Percentiles rank a stretch among this genome's conserved stretches.
Conservation (phyloP, 35 echinoderm and acorn worm species). For the Strongylocentrotus purpuratus region DNA sequence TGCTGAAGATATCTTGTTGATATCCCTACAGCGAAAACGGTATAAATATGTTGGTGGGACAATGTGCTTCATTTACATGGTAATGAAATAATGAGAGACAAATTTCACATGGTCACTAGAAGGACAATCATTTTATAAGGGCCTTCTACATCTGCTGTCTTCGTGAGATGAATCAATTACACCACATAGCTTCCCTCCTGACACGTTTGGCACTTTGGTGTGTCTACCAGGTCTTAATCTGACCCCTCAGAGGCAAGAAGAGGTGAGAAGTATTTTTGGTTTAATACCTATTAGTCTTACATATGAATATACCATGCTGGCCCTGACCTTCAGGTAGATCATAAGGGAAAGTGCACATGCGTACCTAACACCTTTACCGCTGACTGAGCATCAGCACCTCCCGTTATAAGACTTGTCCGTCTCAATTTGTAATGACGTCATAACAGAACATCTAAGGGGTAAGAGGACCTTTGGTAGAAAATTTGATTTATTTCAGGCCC, state of each 20-base stretch:
- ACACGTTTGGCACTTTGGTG: neutral
- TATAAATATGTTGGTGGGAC: too few relatives aligned
- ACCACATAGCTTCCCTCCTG: neutral
- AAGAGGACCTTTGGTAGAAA: neutral
- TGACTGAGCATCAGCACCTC: neutral
- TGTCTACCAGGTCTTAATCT: neutral
- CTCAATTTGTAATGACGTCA: neutral
- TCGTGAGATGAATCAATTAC: neutral
- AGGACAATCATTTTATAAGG: too few relatives aligned
- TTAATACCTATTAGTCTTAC: neutral
- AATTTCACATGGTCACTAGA: too few relatives aligned
- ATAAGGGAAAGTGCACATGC: constrained; percentile 1
- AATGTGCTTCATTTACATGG: too few relatives aligned
- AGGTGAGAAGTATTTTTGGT: neutral
- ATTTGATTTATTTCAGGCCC: neutral
- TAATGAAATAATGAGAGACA: too few relatives aligned
- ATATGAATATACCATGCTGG: neutral
- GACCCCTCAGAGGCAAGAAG: neutral
- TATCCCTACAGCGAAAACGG: too few relatives aligned
- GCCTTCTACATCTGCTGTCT: neutral
- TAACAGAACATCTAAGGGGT: neutral
- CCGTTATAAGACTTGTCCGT: neutral
- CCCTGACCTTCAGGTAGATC: neutral
- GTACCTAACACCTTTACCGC: neutral
- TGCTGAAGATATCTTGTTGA: too few relatives aligned